These are phyloP conservation scores for Drosophila recens DNA, from an alignment of 2,888 invertebrate genomes.

Conservation along the genomic window DNA sequence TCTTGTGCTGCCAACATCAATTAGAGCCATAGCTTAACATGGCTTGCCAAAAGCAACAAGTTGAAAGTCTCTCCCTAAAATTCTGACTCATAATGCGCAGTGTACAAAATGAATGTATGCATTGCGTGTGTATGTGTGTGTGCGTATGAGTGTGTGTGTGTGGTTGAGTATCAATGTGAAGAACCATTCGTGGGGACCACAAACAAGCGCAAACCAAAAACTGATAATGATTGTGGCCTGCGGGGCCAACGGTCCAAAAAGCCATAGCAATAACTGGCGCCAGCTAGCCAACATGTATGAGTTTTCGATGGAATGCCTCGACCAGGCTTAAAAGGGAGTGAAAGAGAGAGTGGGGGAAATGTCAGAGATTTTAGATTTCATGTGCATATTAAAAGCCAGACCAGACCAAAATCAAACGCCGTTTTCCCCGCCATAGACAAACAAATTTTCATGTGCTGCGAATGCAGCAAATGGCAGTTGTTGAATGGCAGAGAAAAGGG, in stretches of 20 bases:
- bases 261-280: slow-evolving; percentile 76
- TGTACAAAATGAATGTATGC: slow-evolving; percentile 25
- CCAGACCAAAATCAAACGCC: slow-evolving; percentile 67
- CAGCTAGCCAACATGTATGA: slow-evolving; percentile 64
- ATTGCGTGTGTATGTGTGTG: neutral
- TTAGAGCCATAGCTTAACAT: slow-evolving; percentile 35
- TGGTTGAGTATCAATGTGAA: slow-evolving; percentile 32
- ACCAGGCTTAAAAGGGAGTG: neutral
- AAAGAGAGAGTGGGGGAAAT: neutral
- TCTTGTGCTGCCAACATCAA: slow-evolving; percentile 48
- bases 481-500: slow-evolving; percentile 25
- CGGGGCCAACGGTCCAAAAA: slow-evolving; percentile 54
- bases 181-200: slow-evolving; percentile 28
- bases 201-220: slow-evolving; percentile 64
- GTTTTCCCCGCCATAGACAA: slow-evolving; percentile 66
- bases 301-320: slow-evolving; percentile 37
- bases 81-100: slow-evolving; percentile 40
- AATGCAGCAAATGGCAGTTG: slow-evolving; percentile 62
- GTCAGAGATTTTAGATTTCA: slow-evolving; percentile 58
- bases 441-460: slow-evolving; percentile 71
- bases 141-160: slow-evolving; percentile 11
- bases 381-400: slow-evolving; percentile 75
- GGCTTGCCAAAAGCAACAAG: slow-evolving; percentile 52
- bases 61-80: slow-evolving; percentile 37
- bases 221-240: slow-evolving; percentile 80